Evolutionary conservation across 1,140 invertebrate genomes (phyloP).

Genomic region (Trichogramma pretiosum): DNA sequence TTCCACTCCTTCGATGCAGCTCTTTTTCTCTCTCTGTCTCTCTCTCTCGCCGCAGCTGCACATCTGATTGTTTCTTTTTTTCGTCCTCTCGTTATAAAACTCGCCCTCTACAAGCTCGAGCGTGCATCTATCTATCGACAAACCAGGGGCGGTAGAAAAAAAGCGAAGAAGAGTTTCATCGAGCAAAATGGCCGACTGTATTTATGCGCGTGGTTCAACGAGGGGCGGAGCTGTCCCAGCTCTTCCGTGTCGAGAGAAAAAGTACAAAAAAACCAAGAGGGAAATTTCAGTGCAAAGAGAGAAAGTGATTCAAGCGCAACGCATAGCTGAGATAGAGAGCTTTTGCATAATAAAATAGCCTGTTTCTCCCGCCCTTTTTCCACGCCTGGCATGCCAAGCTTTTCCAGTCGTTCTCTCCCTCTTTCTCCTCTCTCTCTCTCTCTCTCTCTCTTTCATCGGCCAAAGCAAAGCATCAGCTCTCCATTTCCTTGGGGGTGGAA

Average conservation of each 20-base stretch:
- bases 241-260: neutral
- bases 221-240: neutral
- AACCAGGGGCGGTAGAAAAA: constrained; percentile 21
- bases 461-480: too few species aligned
- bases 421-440: constrained; percentile 1
- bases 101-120: too few species aligned
- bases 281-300: neutral
- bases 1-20: neutral
- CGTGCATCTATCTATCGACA: too few species aligned
- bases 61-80: neutral
- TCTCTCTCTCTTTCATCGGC: neutral
- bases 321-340: constrained; percentile 42
- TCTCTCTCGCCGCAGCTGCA: constrained; percentile 8
- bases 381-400: constrained; percentile 2
- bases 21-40: constrained; percentile 12
- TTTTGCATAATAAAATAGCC: constrained; percentile 48
- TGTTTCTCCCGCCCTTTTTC: constrained; percentile 23
- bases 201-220: constrained; percentile 33
- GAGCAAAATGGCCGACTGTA: constrained; percentile 47
- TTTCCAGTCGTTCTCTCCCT: too few species aligned
- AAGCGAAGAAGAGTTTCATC: constrained; percentile 45
- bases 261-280: neutral
- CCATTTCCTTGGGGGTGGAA: too few species aligned
- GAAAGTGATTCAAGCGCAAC: constrained; percentile 1
- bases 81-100: constrained; percentile 15